Evolutionary conservation across 2,113 vertebrate genomes (phyloP).

Genomic region (Petrocephalus zakoni): DNA sequence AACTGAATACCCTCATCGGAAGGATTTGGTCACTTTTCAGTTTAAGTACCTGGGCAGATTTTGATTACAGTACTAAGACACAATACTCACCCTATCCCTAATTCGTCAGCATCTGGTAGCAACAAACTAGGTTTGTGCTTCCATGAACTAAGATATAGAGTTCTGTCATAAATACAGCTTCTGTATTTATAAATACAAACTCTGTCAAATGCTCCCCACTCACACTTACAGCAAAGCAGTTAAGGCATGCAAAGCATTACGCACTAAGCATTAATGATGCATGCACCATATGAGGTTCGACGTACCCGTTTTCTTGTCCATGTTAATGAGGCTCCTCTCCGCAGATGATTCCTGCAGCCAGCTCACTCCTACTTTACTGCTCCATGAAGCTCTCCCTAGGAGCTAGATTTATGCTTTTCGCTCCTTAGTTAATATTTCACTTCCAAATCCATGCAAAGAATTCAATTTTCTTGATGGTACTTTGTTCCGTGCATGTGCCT

Average conservation of each 20-base stretch:
- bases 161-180: not conserved
- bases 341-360: not conserved
- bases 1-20: not conserved
- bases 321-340: conserved; percentile 22
- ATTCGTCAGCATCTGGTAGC: not conserved
- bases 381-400: not conserved
- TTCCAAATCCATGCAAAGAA: not conserved
- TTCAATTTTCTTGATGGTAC: not conserved
- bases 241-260: not conserved
- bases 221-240: not conserved
- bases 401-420: conserved; percentile 9
- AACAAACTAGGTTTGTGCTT: not conserved
- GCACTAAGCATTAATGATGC: not conserved
- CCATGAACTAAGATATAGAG: not conserved
- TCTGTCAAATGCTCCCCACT: not conserved
- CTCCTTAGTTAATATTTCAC: conserved; percentile 54
- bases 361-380: conserved; percentile 40
- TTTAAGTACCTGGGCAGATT: not conserved
- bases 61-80: not conserved
- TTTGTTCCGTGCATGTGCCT: not conserved
- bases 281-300: not conserved
- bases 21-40: not conserved
- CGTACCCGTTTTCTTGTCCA: conserved; percentile 44
- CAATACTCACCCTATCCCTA: not conserved
- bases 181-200: not conserved